These are phyloP conservation scores for Amphipyra tragopoginis DNA, from an alignment of 2,888 invertebrate species.

Conservation along the genomic window DNA sequence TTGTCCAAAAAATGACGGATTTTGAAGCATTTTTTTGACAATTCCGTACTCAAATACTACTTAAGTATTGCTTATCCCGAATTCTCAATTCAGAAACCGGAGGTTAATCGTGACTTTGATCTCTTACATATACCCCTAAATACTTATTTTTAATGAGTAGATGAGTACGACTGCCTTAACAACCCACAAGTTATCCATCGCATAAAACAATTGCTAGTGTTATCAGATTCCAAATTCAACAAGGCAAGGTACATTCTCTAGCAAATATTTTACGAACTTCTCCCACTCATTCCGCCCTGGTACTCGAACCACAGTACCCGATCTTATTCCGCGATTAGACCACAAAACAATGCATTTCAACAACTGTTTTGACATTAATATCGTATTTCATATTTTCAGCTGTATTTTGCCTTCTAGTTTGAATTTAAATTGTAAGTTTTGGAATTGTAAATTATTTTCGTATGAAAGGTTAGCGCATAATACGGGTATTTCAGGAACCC, in stretches of 20 bases:
- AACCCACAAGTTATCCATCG: too few species aligned
- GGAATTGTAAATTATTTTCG: constrained; percentile 1
- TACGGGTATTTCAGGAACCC: too few species aligned
- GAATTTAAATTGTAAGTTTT: constrained; percentile 24
- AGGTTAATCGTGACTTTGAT: too few species aligned
- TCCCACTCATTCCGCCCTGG: constrained; percentile 18
- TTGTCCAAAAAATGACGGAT: too few species aligned
- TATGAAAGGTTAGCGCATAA: too few species aligned
- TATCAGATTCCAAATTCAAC: constrained; percentile 12
- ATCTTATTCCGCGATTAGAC: constrained; percentile 31
- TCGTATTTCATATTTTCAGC: constrained; percentile 12
- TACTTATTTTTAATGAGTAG: too few species aligned
- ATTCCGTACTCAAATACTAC: too few species aligned
- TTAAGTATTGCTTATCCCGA: too few species aligned
- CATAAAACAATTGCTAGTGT: constrained; percentile 6
- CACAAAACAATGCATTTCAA: constrained; percentile 21
- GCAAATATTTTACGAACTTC: constrained; percentile 5
- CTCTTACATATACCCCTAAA: too few species aligned
- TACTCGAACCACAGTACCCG: constrained; percentile 9
- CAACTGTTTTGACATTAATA: constrained; percentile 19
- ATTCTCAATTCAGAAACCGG: too few species aligned
- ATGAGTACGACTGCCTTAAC: too few species aligned
- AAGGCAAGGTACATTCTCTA: constrained; percentile 6
- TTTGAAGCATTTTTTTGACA: too few species aligned
- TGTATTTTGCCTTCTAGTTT: constrained; percentile 19